A percentile compares a stretch with the other conserved stretches of the same genome.
These are phyloP conservation scores for Zaprionus nigranus DNA, from an alignment of 1,140 invertebrate species.

Conservation along the genomic window DNA sequence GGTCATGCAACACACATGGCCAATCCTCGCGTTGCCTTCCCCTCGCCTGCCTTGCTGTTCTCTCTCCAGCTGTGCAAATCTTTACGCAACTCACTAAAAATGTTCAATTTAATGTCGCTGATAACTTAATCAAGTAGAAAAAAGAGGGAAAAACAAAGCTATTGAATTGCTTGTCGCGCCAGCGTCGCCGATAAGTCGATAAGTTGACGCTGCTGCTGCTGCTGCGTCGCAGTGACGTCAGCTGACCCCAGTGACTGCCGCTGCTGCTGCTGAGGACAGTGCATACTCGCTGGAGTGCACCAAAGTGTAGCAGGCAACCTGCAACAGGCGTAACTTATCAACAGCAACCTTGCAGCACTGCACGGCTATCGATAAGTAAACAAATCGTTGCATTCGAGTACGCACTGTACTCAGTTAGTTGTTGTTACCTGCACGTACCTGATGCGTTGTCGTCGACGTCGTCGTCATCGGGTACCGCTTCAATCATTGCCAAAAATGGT, in stretches of 20 bases:
- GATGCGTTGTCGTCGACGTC: constrained; percentile 8
- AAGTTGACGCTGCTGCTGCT: neutral
- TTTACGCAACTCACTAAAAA: constrained; percentile 43
- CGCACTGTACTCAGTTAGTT: neutral
- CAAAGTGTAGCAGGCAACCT: neutral
- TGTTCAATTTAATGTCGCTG: constrained; percentile 30
- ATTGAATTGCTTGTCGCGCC: constrained; percentile 33
- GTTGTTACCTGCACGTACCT: constrained; percentile 19
- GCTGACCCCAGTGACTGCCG: constrained; percentile 3
- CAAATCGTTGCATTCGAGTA: neutral
- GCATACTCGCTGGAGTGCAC: constrained; percentile 20
- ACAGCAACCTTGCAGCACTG: no score
- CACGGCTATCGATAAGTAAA: no score
- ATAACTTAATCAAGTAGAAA: constrained; percentile 66
- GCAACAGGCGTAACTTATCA: no score
- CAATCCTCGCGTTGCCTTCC: neutral
- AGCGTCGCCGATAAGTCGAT: constrained; percentile 31
- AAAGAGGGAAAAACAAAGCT: constrained; percentile 23
- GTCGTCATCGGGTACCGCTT: constrained; percentile 20
- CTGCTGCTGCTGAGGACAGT: constrained; percentile 16
- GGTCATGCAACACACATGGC: constrained; percentile 31
- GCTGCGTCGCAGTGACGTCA: constrained; percentile 28
- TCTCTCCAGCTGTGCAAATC: constrained; percentile 6
- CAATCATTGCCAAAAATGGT: constrained; percentile 71
- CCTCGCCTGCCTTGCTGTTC: neutral